These are phyloP conservation scores for Pangasianodon hypophthalmus DNA, from an alignment of 2,113 vertebrate species.

Conservation along the genomic window DNA sequence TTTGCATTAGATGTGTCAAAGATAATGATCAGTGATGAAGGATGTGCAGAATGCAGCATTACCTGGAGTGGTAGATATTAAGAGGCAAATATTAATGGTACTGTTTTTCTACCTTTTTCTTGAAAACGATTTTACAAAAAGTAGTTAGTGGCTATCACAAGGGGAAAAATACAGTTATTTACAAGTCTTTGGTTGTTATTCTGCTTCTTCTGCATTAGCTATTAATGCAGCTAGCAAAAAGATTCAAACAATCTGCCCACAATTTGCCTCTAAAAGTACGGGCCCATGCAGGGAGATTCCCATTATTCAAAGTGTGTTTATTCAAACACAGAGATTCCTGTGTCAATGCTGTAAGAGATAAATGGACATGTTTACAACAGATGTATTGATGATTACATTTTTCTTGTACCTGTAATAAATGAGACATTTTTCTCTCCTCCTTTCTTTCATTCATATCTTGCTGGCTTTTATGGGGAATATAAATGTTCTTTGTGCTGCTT, in stretches of 20 bases:
- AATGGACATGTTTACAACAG: background rate
- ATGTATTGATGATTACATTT: constrained; percentile 1
- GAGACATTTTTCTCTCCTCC: background rate
- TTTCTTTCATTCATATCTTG: constrained; percentile 17
- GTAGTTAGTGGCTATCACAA: background rate
- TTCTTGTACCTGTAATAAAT: background rate
- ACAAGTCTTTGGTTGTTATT: background rate
- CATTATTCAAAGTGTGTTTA: background rate
- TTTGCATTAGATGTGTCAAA: background rate
- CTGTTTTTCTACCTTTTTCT: background rate
- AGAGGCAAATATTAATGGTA: background rate
- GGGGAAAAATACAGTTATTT: background rate
- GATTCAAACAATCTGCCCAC: background rate
- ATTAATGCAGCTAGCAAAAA: background rate
- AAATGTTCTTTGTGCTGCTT: background rate
- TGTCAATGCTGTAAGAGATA: background rate
- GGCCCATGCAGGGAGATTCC: background rate
- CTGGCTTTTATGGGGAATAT: background rate
- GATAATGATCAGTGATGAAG: constrained; percentile 13
- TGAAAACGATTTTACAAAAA: background rate
- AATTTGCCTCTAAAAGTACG: background rate
- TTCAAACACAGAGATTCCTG: background rate
- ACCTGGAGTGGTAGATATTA: background rate
- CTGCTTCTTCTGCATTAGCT: background rate
- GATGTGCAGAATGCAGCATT: too few relatives aligned